Percentiles rank a stretch among this genome's conserved stretches.
Evolutionary conservation across 1,140 invertebrate species (phyloP).

Genomic region (Diorhabda elongata): DNA sequence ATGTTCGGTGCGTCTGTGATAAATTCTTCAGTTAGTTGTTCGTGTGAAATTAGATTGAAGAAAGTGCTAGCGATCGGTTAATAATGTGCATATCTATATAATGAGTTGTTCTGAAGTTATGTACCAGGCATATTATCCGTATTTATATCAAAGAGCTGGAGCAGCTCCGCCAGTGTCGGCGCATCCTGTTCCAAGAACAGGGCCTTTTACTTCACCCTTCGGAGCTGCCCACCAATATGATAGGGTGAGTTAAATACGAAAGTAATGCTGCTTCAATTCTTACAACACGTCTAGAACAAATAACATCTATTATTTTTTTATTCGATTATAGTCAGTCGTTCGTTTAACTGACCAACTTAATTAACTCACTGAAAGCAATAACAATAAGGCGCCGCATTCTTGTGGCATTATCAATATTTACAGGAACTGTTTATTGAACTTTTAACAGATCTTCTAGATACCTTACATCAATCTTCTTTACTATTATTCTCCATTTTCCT

Average conservation of each 20-base stretch:
- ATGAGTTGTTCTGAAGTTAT: constrained; percentile 59
- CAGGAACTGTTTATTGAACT: too few relatives aligned
- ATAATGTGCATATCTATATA: constrained; percentile 42
- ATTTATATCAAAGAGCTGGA: constrained; percentile 53
- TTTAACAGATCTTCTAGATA: too few relatives aligned
- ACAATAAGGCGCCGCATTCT: too few relatives aligned
- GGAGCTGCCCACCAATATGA: constrained; percentile 52
- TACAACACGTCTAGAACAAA: too few relatives aligned
- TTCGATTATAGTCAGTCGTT: too few relatives aligned
- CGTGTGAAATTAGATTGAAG: constrained; percentile 13
- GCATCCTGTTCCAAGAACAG: constrained; percentile 46
- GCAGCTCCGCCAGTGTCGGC: constrained; percentile 47
- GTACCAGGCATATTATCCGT: constrained; percentile 57
- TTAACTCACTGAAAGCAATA: too few relatives aligned
- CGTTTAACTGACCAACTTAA: too few relatives aligned
- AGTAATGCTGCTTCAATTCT: neutral
- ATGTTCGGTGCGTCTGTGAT: constrained; percentile 8
- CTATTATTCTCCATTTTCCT: too few relatives aligned
- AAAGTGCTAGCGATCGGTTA: constrained; percentile 23
- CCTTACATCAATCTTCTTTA: too few relatives aligned
- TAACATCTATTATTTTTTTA: too few relatives aligned
- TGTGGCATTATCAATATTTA: too few relatives aligned
- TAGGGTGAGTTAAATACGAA: constrained; percentile 44
- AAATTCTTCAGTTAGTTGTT: neutral
- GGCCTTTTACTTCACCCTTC: constrained; percentile 46